These are phyloP conservation scores for Coilia nasus DNA, from an alignment of 2,797 vertebrate genomes.

Conservation along the genomic window DNA sequence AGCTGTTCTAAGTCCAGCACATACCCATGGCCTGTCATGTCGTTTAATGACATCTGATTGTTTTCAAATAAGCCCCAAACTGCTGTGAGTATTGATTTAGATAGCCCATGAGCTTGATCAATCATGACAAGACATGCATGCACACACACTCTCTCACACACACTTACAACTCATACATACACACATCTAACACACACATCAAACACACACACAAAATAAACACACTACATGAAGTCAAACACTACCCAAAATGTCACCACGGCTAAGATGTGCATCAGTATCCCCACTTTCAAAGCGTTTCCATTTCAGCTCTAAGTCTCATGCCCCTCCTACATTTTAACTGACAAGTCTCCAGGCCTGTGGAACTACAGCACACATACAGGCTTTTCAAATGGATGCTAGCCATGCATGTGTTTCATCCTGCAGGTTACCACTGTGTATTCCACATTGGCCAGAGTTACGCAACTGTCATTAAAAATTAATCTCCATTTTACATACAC, in stretches of 20 bases:
- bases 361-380: background rate
- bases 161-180: background rate
- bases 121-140: background rate
- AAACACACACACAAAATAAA: too few species aligned
- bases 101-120: background rate
- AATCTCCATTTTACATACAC: background rate
- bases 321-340: background rate
- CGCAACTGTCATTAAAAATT: conserved; percentile 1
- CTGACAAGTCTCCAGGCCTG: background rate
- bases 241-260: background rate
- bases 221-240: background rate
- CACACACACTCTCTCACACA: conserved; percentile 11
- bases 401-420: background rate
- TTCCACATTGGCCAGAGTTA: conserved; percentile 4
- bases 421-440: background rate
- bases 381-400: background rate
- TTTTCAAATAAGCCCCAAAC: background rate
- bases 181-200: background rate
- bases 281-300: background rate
- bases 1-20: too few species aligned
- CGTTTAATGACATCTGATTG: background rate
- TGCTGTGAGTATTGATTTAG: background rate
- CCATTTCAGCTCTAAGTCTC: background rate
- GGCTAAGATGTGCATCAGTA: background rate
- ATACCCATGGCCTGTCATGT: too few species aligned